A percentile compares a stretch with the other conserved stretches of the same genome.
Evolutionary conservation across 2,888 invertebrate species (phyloP).

Genomic region (Smittia aterrima): DNA sequence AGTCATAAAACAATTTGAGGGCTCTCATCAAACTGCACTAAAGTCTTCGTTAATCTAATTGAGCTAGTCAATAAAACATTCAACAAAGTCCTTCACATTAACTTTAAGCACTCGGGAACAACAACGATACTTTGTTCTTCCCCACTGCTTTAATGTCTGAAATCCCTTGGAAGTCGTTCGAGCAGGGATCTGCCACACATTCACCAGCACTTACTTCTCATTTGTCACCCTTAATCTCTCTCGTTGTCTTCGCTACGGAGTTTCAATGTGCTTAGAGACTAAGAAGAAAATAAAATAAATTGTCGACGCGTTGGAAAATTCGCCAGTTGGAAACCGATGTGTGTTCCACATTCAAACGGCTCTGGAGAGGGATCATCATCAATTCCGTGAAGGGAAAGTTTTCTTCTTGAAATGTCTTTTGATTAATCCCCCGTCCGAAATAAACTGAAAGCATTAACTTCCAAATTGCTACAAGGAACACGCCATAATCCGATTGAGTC

Average conservation of each 20-base stretch:
- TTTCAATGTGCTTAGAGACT: background rate
- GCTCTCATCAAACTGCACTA: background rate
- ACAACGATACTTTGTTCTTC: background rate
- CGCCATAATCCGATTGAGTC: constrained; percentile 3
- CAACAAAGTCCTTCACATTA: background rate
- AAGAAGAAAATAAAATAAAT: constrained; percentile 3
- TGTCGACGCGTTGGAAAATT: background rate
- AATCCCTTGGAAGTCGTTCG: background rate
- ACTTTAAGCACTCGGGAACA: background rate
- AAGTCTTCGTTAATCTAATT: background rate
- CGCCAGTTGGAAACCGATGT: background rate
- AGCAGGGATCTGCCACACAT: background rate
- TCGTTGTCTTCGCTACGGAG: background rate
- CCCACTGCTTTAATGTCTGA: background rate
- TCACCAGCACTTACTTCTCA: background rate
- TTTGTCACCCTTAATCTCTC: constrained; percentile 27
- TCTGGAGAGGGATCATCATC: background rate
- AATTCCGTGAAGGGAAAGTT: background rate
- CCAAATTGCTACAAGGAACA: constrained; percentile 1
- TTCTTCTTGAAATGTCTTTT: background rate
- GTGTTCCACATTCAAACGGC: background rate
- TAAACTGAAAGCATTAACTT: background rate
- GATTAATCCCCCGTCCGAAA: constrained; percentile 13
- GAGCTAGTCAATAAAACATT: background rate
- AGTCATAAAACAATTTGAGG: background rate